These are phyloP conservation scores for Agriopis aurantiaria DNA, from an alignment of 2,888 invertebrate genomes.

Conservation along the genomic window DNA sequence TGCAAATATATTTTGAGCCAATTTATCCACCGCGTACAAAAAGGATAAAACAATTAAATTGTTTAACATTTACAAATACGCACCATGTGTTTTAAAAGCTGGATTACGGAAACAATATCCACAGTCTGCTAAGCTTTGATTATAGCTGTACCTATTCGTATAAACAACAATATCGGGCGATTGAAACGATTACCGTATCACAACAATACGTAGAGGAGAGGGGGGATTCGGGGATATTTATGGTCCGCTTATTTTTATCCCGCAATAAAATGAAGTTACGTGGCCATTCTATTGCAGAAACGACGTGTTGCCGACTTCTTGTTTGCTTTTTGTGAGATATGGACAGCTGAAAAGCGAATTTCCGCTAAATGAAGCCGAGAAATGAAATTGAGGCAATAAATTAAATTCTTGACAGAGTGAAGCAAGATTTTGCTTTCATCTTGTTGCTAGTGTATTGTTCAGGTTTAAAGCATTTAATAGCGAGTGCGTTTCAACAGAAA, in stretches of 20 bases:
- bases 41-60: slow-evolving; percentile 6
- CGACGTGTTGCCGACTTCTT: slow-evolving; percentile 14
- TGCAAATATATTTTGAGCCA: not conserved
- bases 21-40: not conserved
- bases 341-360: slow-evolving; percentile 5
- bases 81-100: slow-evolving; percentile 10
- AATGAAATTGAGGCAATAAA: slow-evolving; percentile 14
- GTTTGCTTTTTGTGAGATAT: slow-evolving; percentile 17
- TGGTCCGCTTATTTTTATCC: slow-evolving; percentile 42
- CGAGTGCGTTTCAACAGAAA: not conserved
- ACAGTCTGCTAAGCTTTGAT: slow-evolving; percentile 15
- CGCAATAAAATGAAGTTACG: slow-evolving; percentile 42
- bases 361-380: slow-evolving; percentile 5
- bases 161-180: slow-evolving; percentile 8
- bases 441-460: slow-evolving; percentile 7
- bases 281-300: slow-evolving; percentile 31
- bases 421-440: slow-evolving; percentile 12
- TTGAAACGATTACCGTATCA: slow-evolving; percentile 25
- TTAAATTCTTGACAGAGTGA: slow-evolving; percentile 8
- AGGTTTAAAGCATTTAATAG: not conserved
- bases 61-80: slow-evolving; percentile 8
- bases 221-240: slow-evolving; percentile 40
- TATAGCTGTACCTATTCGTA: no score
- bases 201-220: slow-evolving; percentile 28
- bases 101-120: slow-evolving; percentile 5